Evolutionary conservation across 2,888 invertebrate genomes (phyloP).

Genomic region (Yponomeuta plumbellus): DNA sequence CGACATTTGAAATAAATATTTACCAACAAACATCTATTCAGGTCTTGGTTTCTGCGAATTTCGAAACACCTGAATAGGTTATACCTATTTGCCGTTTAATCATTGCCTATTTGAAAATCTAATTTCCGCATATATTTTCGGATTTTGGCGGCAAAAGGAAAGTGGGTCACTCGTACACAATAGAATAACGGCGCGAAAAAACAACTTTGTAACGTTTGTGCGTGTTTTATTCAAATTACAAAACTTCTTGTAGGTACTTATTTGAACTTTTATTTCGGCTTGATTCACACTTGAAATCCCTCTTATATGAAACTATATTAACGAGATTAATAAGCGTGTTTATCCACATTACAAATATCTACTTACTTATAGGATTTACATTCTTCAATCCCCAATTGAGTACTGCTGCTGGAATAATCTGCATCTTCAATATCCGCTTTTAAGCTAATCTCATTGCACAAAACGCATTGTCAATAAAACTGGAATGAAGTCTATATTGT

Average conservation of each 20-base stretch:
- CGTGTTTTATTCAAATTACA: conserved; percentile 23
- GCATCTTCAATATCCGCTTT: neutral
- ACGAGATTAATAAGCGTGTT: no score
- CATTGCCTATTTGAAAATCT: conserved; percentile 13
- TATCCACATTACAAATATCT: no score
- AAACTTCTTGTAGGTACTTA: no score
- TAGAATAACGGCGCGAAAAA: conserved; percentile 3
- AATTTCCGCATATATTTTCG: conserved; percentile 6
- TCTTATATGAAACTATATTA: no score
- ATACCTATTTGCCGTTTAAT: neutral
- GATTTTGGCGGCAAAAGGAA: conserved; percentile 13
- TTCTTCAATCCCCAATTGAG: neutral
- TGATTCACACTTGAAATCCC: no score
- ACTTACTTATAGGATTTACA: no score
- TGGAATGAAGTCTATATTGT: neutral
- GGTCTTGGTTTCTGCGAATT: neutral
- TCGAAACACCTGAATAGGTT: neutral
- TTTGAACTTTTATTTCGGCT: no score
- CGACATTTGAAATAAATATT: neutral
- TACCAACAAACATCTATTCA: neutral
- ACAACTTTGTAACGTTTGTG: neutral
- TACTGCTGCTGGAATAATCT: neutral
- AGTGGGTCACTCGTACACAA: conserved; percentile 11
- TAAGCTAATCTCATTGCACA: neutral
- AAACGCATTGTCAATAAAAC: neutral